Evolutionary conservation across 2,797 vertebrate species (phyloP).

Genomic region (Tympanoctomys barrerae): DNA sequence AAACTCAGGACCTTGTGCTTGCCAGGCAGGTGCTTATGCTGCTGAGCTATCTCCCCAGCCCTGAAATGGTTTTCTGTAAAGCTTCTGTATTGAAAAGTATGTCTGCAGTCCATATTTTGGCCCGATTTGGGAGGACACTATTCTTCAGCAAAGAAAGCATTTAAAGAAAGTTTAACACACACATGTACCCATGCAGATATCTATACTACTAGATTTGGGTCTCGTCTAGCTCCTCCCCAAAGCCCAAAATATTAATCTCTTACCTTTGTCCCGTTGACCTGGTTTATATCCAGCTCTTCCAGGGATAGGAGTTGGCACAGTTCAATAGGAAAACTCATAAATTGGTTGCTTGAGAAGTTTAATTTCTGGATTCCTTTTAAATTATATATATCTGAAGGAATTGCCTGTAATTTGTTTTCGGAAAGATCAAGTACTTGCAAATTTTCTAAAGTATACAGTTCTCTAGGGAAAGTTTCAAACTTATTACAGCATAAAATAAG

Average conservation of each 20-base stretch:
- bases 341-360: slow-evolving; percentile 85
- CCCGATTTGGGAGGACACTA: neutral
- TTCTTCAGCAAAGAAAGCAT: slow-evolving; percentile 48
- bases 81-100: slow-evolving; percentile 9
- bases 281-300: slow-evolving; percentile 81
- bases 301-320: slow-evolving; percentile 81
- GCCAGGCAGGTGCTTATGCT: too few relatives aligned
- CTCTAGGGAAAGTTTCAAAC: slow-evolving; percentile 83
- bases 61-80: slow-evolving; percentile 41
- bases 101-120: slow-evolving; percentile 46
- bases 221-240: neutral
- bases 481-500: slow-evolving; percentile 84
- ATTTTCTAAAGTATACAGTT: slow-evolving; percentile 84
- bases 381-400: slow-evolving; percentile 80
- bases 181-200: neutral
- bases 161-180: slow-evolving; percentile 19
- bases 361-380: slow-evolving; percentile 83
- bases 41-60: too few relatives aligned
- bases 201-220: neutral
- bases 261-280: slow-evolving; percentile 85
- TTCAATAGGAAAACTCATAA: slow-evolving; percentile 86
- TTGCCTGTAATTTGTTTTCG: slow-evolving; percentile 83
- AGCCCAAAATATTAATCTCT: slow-evolving; percentile 41
- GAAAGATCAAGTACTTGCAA: slow-evolving; percentile 84
- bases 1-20: fast-evolving